Base-by-base conservation (phyloP, 2,888 invertebrate genomes). In the Athalia cordata region DNA sequence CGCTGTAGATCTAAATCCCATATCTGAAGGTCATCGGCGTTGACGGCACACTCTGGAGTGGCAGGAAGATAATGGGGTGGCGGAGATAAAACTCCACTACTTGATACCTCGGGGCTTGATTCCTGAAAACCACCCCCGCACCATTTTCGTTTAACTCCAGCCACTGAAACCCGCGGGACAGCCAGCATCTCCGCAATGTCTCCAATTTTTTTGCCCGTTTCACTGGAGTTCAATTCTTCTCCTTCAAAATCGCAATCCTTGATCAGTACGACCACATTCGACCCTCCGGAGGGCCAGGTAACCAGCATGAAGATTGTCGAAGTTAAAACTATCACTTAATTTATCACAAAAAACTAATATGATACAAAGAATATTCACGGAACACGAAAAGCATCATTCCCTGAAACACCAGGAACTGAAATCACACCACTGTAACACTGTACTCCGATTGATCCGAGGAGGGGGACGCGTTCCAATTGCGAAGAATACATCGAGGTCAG, bases 1-100 rank as follows among this genome's bases (percentile, higher is more conserved):
- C 80, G 57, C 81, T 80, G 93, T 77, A 93, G 88, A 86, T 94
- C 93, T 86, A 94, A 88, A 86, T 96, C 95, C 96, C 96, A 97
- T 83, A 96, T 92, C 87, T 96, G 96, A 82, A 96, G 92, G 86
- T 96, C 95, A 80, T 94, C 94, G 89, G 95, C 95, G 84, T 95
- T 95, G 29, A 95, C 94, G 83, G 95, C 95, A 82, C 93, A 93
- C 82, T 95, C 92, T 70, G 95, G 95, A 81, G 95, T 94, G 81
- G 94, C 94, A 70, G 95, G 95, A 85, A 94, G 93, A 90, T 95
- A 92, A 81, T 95, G 94, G 70, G 95, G 91, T 43, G 94, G 92
- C 66, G 95, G 95, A 74, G 96, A 96, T 55, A 89, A 79, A 0
- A 87, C 88, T 3, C 88, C 88, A 78, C 89, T 89, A 82, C 89